Conservation (phyloP, 1,140 invertebrate genomes). For the Saxidomus purpurata region DNA sequence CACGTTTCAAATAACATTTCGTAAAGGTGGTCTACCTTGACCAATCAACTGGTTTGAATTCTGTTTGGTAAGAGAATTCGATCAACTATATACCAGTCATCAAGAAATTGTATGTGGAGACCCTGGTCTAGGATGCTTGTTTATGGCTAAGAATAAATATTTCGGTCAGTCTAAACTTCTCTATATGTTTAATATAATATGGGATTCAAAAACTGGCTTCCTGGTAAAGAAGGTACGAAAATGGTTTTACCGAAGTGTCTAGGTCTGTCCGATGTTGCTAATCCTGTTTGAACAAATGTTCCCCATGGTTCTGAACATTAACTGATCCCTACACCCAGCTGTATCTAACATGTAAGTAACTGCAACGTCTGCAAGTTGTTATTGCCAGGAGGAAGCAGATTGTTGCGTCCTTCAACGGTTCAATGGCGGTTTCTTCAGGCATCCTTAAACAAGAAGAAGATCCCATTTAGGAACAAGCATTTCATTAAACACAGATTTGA, state of each 20-base stretch:
- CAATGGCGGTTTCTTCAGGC: slow-evolving; percentile 18
- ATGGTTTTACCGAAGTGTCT: slow-evolving; percentile 48
- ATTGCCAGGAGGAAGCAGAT: background rate
- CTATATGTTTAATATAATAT: slow-evolving; percentile 51
- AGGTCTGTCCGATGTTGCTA: slow-evolving; percentile 54
- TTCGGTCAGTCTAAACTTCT: background rate
- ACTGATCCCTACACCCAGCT: slow-evolving; percentile 35
- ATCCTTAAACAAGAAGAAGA: slow-evolving; percentile 33
- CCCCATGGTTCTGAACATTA: slow-evolving; percentile 41
- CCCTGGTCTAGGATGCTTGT: background rate
- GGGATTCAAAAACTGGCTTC: slow-evolving; percentile 50
- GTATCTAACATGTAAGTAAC: slow-evolving; percentile 40
- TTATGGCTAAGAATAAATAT: slow-evolving; percentile 49
- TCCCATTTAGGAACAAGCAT: slow-evolving; percentile 45
- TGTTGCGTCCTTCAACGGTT: slow-evolving; percentile 1
- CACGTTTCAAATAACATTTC: background rate
- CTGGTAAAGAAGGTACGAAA: slow-evolving; percentile 49
- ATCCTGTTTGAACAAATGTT: slow-evolving; percentile 43
- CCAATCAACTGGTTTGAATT: too few species aligned
- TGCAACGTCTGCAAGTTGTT: slow-evolving; percentile 40
- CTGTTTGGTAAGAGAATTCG: too few species aligned
- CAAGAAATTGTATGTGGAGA: slow-evolving; percentile 22
- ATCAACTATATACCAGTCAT: slow-evolving; percentile 13
- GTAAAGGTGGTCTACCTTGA: slow-evolving; percentile 25
- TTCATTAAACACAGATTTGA: background rate